Conservation (phyloP, 2,888 invertebrate species). For the Marronus borbonicus region DNA sequence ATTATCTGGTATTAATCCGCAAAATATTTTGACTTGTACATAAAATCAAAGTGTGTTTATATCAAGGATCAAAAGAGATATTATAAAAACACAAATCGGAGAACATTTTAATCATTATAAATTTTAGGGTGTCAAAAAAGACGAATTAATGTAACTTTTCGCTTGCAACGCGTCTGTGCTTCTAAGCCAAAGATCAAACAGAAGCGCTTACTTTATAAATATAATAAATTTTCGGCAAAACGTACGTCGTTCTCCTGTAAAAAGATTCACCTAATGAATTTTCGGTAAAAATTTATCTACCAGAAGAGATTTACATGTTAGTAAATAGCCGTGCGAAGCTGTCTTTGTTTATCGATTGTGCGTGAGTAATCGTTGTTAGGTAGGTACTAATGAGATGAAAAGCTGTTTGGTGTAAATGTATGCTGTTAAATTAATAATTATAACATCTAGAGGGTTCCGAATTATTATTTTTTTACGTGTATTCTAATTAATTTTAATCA, state of each 20-base stretch:
- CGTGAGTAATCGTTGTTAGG: no score
- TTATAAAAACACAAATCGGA: slow-evolving; percentile 36
- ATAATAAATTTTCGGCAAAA: slow-evolving; percentile 41
- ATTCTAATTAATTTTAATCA: no score
- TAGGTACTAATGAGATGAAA: no score
- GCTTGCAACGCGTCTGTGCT: slow-evolving; percentile 8
- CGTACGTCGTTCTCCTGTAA: slow-evolving; percentile 10
- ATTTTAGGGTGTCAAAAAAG: slow-evolving; percentile 43
- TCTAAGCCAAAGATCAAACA: slow-evolving; percentile 36
- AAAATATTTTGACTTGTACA: slow-evolving; percentile 32
- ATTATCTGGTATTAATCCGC: slow-evolving; percentile 23
- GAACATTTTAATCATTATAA: slow-evolving; percentile 42
- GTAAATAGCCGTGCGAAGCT: slow-evolving; percentile 2
- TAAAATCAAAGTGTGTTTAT: slow-evolving; percentile 38
- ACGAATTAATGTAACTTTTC: slow-evolving; percentile 39
- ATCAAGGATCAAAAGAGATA: slow-evolving; percentile 37
- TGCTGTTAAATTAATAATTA: no score
- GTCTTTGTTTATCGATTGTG: slow-evolving; percentile 11
- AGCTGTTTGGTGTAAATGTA: no score
- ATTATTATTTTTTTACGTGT: no score
- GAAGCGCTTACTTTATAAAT: slow-evolving; percentile 38
- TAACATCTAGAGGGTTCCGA: no score
- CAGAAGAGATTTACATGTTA: slow-evolving; percentile 25
- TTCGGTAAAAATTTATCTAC: slow-evolving; percentile 19
- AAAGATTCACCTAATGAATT: slow-evolving; percentile 31